Base-by-base conservation (phyloP, 2,888 invertebrate genomes). In the Polyploca ridens region DNA sequence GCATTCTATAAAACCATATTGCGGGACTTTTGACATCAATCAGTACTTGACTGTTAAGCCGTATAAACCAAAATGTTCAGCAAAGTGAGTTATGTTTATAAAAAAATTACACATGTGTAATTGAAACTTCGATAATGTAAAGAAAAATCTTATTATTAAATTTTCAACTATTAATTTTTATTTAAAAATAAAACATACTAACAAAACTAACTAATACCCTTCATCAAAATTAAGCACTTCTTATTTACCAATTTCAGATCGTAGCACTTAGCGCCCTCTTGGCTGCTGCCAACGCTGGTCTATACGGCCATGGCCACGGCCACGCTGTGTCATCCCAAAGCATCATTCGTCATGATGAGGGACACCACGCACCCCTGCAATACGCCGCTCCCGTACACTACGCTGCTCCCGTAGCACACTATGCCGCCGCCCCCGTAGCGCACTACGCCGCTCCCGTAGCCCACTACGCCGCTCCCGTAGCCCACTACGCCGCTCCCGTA, bases 261-360 rank as follows among this genome's bases (percentile, higher is more conserved):
- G 69, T 94, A 74, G 85, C 90, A 65, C 77, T 94, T 69, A 81
- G 88, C 67, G 87, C 86, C 62, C 70, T 94, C 64, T 71, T 94
- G 83, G 87, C 89, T 41, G 84, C 94, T n/a, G 90, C 92, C 68
- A 91, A 86, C 73, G 95, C 94, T 59, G 94, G 95, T 46, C 81
- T 93, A 49, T 87, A 77, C 49, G 85, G 84, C 57, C 81, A 83
- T 60, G 88, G 87, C 35, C 27, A 27, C 27, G 27, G 27, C 4
- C 86, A 85, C 68, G 89, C 89, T 64, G 83, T 88, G 62, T 90
- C 90, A 14, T 88, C 86, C 62, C 90, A 90, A 67, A 88, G 85
- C 80, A 88, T 90, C 68, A 78, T 90, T 57, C 88, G 84, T 58
- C 88, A 89, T 64, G 89, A 89, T 60, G 85, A 85, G 73, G 85